Conservation (phyloP, 2,888 invertebrate genomes). For the Hesperia comma region DNA sequence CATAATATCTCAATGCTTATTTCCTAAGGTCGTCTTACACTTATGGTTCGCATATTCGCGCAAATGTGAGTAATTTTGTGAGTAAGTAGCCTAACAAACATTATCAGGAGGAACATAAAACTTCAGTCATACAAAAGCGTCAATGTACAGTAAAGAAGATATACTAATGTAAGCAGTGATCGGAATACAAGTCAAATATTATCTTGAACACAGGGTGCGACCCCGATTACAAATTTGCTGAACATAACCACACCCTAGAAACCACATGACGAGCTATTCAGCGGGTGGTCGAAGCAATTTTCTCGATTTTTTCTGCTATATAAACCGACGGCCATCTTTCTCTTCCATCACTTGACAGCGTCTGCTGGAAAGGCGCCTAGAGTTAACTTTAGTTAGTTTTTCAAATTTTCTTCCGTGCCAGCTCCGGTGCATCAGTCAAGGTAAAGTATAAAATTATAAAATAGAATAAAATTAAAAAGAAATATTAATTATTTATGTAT, state of each 20-base stretch:
- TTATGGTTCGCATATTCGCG: too few relatives aligned
- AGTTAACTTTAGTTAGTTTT: slow-evolving; percentile 41
- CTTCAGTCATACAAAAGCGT: neutral
- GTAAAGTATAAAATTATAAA: slow-evolving; percentile 38
- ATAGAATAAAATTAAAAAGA: too few relatives aligned
- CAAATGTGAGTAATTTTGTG: too few relatives aligned
- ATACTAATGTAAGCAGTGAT: slow-evolving; percentile 27
- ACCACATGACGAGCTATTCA: slow-evolving; percentile 69
- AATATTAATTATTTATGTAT: too few relatives aligned
- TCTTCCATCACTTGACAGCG: slow-evolving; percentile 55
- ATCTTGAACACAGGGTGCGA: slow-evolving; percentile 69
- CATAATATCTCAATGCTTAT: too few relatives aligned
- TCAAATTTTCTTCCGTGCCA: slow-evolving; percentile 40
- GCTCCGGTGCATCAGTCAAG: slow-evolving; percentile 44
- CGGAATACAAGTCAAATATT: slow-evolving; percentile 44
- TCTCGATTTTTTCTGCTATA: slow-evolving; percentile 59
- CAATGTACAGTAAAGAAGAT: slow-evolving; percentile 28
- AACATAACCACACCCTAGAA: slow-evolving; percentile 70
- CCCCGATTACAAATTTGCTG: slow-evolving; percentile 69
- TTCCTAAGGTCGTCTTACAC: too few relatives aligned
- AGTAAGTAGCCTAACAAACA: too few relatives aligned
- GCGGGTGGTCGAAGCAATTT: slow-evolving; percentile 78
- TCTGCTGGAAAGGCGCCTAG: slow-evolving; percentile 57
- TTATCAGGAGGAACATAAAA: too few relatives aligned
- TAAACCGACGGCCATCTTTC: slow-evolving; percentile 55